phyloP scores from a whole-genome alignment of 2,113 vertebrate species.

The Misgurnus anguillicaudatus region DNA sequence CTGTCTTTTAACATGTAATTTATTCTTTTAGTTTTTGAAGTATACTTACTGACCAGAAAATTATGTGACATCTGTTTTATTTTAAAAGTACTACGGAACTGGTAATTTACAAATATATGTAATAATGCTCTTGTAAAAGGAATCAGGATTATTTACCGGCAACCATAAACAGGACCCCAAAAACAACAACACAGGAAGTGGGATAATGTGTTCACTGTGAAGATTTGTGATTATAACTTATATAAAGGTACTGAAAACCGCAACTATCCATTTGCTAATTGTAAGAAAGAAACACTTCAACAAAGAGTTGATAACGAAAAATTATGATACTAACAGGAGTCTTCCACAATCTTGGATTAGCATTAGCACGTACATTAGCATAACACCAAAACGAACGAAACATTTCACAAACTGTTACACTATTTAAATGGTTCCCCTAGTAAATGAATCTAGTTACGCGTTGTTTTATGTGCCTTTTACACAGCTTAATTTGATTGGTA shows the following conservation, averaged over 20 bases:
- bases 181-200: conserved; percentile 35
- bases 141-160: conserved; percentile 4
- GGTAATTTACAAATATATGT: neutral
- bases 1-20: neutral
- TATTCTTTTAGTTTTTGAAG: neutral
- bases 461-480: too few species aligned
- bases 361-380: neutral
- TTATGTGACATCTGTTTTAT: neutral
- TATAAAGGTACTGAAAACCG: conserved; percentile 42
- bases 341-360: neutral
- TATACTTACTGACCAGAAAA: neutral
- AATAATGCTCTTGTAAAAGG: neutral
- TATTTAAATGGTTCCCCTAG: neutral
- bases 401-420: too few species aligned
- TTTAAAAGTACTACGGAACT: too few species aligned
- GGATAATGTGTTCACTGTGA: neutral
- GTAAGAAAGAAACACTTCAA: neutral
- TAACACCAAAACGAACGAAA: too few species aligned
- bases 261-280: neutral
- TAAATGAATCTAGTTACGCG: neutral
- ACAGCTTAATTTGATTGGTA: too few species aligned
- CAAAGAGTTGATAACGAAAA: neutral
- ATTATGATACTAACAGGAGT: neutral
- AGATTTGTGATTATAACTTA: neutral
- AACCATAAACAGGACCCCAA: conserved; percentile 29